phyloP scores from a whole-genome alignment of 2,797 vertebrate species.

The Pseudochirops cupreus region DNA sequence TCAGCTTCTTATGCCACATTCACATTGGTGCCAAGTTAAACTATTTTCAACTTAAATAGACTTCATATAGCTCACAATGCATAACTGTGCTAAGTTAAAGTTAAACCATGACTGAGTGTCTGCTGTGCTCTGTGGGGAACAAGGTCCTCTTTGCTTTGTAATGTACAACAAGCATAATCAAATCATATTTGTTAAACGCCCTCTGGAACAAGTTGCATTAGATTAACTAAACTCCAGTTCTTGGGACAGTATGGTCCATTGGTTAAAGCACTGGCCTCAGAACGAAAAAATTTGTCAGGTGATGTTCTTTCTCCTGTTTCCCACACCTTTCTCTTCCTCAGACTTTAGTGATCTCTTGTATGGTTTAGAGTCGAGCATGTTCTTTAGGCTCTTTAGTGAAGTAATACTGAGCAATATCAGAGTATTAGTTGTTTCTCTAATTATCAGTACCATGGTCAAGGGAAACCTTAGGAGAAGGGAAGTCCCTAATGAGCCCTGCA shows the following conservation, averaged over 20 bases:
- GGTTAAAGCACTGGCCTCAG: background rate
- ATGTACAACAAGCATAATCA: slow-evolving; percentile 9
- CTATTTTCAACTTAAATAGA: background rate
- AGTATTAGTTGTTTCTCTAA: background rate
- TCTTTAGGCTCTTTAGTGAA: background rate
- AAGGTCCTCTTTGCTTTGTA: slow-evolving; percentile 23
- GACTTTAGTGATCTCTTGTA: background rate
- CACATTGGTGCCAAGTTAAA: background rate
- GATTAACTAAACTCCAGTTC: background rate
- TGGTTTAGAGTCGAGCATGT: background rate
- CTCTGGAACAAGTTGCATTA: background rate
- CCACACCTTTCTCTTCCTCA: background rate
- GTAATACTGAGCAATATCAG: background rate
- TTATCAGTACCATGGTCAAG: slow-evolving; percentile 6
- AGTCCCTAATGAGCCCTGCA: background rate
- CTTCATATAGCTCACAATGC: background rate
- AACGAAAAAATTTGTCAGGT: background rate
- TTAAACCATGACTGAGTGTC: background rate
- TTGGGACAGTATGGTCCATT: background rate
- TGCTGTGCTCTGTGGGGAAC: background rate
- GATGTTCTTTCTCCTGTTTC: background rate
- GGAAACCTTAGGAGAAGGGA: background rate
- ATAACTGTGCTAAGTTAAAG: background rate
- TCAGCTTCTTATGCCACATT: background rate
- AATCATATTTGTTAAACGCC: background rate